phyloP scores from a whole-genome alignment of 2,797 vertebrate species.

The Molossus molossus region DNA sequence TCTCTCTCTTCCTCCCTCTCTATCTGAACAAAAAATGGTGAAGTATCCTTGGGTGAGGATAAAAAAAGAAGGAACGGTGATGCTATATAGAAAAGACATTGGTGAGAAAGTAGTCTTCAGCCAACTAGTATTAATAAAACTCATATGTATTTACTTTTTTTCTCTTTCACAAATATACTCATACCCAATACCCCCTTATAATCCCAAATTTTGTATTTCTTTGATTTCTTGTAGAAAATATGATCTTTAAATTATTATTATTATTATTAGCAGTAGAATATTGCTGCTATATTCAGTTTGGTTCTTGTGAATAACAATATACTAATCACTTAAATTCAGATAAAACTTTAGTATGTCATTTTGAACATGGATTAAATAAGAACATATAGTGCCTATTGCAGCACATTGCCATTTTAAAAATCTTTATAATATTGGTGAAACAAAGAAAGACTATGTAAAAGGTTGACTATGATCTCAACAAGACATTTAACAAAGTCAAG shows the following conservation, averaged over 20 bases:
- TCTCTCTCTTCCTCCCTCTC: too few species aligned
- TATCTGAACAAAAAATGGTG: too few species aligned
- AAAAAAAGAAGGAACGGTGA: background rate
- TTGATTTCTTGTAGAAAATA: background rate
- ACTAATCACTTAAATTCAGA: background rate
- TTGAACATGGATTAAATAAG: background rate
- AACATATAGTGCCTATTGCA: background rate
- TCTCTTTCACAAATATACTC: background rate
- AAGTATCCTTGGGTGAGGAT: too few species aligned
- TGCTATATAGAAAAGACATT: background rate
- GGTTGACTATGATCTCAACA: background rate
- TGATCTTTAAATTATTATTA: background rate
- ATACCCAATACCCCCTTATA: background rate
- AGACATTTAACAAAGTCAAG: constrained; percentile 40
- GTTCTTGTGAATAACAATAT: background rate
- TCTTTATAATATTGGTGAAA: constrained; percentile 11
- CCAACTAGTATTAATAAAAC: background rate
- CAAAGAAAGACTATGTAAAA: background rate
- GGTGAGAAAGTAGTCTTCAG: background rate
- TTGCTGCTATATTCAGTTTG: background rate
- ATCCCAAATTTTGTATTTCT: background rate
- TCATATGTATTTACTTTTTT: background rate
- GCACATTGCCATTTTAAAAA: background rate
- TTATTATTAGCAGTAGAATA: background rate
- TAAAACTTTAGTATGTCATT: background rate